phyloP scores from a whole-genome alignment of 2,888 invertebrate genomes.

The Sphaerophoria rueppellii region DNA sequence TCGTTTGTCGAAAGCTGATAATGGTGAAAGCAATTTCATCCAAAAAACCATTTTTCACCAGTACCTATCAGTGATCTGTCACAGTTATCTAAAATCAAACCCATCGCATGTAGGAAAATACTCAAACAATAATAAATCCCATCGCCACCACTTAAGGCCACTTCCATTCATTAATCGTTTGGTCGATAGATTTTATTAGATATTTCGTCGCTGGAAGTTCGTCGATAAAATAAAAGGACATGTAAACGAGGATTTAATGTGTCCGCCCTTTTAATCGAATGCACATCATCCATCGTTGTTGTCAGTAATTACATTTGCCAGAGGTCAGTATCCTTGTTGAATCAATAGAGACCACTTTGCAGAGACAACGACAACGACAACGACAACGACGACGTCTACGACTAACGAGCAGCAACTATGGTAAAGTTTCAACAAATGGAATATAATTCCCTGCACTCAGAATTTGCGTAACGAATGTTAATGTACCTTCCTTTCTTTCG shows the following conservation, averaged over 20 bases:
- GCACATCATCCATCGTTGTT: conserved; percentile 6
- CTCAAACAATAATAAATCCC: not conserved
- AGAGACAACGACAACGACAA: too few species aligned
- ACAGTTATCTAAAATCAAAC: conserved; percentile 38
- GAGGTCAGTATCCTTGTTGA: conserved; percentile 67
- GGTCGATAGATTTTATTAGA: conserved; percentile 30
- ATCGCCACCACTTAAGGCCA: conserved; percentile 32
- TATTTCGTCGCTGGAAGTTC: not conserved
- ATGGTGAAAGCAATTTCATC: not conserved
- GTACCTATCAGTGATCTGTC: conserved; percentile 24
- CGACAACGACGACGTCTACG: too few species aligned
- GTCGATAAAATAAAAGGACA: conserved; percentile 50
- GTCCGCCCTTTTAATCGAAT: conserved; percentile 44
- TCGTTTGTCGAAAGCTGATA: too few species aligned
- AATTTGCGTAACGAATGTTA: conserved; percentile 17
- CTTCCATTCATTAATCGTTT: conserved; percentile 51
- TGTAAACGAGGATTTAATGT: conserved; percentile 65
- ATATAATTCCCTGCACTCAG: conserved; percentile 31
- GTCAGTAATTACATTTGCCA: conserved; percentile 53
- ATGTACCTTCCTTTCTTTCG: not conserved
- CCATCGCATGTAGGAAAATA: conserved; percentile 45
- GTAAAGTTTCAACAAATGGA: not conserved
- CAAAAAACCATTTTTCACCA: conserved; percentile 4
- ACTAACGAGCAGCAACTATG: not conserved
- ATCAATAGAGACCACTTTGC: conserved; percentile 18